These are phyloP conservation scores for Brachionus sp. DNA, from an alignment of 1,140 invertebrate species.

Conservation along the genomic window DNA sequence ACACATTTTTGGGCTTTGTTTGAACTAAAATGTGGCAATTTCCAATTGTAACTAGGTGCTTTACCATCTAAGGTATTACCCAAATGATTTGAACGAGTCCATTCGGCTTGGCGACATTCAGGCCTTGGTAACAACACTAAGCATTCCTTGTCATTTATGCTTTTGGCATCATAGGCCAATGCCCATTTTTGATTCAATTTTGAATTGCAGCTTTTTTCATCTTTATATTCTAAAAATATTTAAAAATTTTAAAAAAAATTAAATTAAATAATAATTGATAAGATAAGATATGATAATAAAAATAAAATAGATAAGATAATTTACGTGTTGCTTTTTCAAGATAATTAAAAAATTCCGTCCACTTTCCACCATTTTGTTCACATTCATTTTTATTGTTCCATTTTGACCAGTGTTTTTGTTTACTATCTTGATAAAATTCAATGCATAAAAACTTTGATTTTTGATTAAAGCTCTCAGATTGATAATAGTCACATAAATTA, in stretches of 20 bases:
- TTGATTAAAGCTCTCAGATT: constrained; percentile 54
- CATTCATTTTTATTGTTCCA: constrained; percentile 44
- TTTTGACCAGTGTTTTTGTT: constrained; percentile 39
- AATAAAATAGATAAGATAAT: background rate
- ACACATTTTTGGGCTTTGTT: constrained; percentile 54
- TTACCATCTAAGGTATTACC: constrained; percentile 54
- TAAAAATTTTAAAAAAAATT: too few species aligned
- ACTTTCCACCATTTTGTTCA: constrained; percentile 32
- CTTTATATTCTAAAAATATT: background rate
- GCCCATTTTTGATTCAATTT: constrained; percentile 52
- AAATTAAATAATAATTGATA: background rate
- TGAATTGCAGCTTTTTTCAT: background rate
- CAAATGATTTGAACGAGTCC: constrained; percentile 57
- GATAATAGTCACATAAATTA: constrained; percentile 54
- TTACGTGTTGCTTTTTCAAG: constrained; percentile 41
- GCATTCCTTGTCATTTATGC: constrained; percentile 51
- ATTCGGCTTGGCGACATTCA: constrained; percentile 54
- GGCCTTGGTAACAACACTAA: constrained; percentile 51
- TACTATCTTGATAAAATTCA: constrained; percentile 48
- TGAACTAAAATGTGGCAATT: constrained; percentile 58
- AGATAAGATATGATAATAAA: background rate
- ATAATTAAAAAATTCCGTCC: constrained; percentile 34
- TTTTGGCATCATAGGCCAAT: constrained; percentile 54
- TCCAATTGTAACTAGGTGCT: constrained; percentile 53
- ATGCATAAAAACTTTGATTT: constrained; percentile 54